Conservation (phyloP, 2,888 invertebrate genomes). For the Pomacea canaliculata region DNA sequence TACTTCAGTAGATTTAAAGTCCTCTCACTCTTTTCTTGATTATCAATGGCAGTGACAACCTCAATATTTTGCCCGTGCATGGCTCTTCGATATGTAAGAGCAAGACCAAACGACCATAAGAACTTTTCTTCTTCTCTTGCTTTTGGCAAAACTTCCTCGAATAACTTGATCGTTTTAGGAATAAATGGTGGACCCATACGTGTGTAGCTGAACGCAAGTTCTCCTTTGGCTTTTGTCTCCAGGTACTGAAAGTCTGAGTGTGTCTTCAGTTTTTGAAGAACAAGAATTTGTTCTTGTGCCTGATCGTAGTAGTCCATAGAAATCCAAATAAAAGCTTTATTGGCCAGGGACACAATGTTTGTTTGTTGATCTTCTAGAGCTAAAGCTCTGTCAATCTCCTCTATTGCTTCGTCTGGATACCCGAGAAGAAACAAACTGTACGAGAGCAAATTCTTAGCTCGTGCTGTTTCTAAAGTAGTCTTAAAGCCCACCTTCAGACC, state of each 20-base stretch:
- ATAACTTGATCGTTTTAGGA: neutral
- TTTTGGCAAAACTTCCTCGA: conserved; percentile 8
- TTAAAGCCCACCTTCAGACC: conserved; percentile 15
- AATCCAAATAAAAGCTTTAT: conserved; percentile 18
- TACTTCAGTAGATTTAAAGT: neutral
- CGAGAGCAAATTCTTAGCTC: conserved; percentile 10
- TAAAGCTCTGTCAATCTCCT: conserved; percentile 2
- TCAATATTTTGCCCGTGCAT: neutral
- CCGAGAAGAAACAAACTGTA: neutral
- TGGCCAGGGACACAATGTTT: conserved; percentile 19
- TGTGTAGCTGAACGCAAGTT: conserved; percentile 17
- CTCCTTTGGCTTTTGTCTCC: conserved; percentile 15
- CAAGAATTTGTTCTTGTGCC: neutral
- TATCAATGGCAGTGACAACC: neutral
- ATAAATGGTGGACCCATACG: conserved; percentile 1
- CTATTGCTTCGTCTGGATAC: neutral
- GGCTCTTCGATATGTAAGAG: neutral
- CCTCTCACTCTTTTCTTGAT: neutral
- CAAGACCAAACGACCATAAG: conserved; percentile 17
- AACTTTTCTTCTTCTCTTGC: conserved; percentile 10
- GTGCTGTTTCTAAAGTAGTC: conserved; percentile 8
- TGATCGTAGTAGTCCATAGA: neutral
- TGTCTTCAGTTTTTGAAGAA: neutral
- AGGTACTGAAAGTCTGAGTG: conserved; percentile 4
- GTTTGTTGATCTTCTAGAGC: neutral